These are phyloP conservation scores for Tetranychus piercei DNA, from an alignment of 2,888 invertebrate species.

Conservation along the genomic window DNA sequence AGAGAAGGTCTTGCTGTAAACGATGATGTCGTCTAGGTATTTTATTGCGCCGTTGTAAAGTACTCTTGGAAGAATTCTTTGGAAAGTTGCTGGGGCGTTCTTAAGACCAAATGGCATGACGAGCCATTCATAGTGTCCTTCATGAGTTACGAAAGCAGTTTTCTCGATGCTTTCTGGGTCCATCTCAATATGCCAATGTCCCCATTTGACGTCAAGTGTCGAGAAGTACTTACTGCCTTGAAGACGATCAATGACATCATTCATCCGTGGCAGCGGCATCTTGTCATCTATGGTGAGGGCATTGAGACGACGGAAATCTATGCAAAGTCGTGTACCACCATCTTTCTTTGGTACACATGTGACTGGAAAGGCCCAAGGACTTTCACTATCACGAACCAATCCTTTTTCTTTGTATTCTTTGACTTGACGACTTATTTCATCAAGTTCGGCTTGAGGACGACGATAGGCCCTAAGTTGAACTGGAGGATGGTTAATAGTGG, in stretches of 20 bases:
- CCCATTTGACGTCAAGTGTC: slow-evolving; percentile 5
- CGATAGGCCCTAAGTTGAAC: not conserved
- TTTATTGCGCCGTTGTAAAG: not conserved
- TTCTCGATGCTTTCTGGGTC: not conserved
- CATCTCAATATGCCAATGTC: slow-evolving; percentile 13
- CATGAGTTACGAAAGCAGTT: slow-evolving; percentile 15
- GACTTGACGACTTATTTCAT: not conserved
- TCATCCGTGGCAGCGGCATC: not conserved
- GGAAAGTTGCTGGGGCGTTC: slow-evolving; percentile 3
- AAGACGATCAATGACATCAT: slow-evolving; percentile 5
- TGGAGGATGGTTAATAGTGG: not conserved
- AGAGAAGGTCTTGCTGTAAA: not conserved
- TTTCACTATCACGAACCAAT: not conserved
- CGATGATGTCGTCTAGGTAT: not conserved
- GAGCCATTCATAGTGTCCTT: slow-evolving; percentile 5
- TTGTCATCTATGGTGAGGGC: slow-evolving; percentile 1
- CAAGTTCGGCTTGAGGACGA: not conserved
- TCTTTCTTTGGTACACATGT: not conserved
- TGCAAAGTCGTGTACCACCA: not conserved
- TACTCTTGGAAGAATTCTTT: slow-evolving; percentile 7
- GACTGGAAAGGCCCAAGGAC: not conserved
- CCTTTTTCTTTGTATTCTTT: not conserved
- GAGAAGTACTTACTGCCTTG: not conserved
- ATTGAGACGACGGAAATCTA: not conserved
- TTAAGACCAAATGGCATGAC: slow-evolving; percentile 14